Evolutionary conservation across 2,888 invertebrate species (phyloP).

Genomic region (Pyralis farinalis): DNA sequence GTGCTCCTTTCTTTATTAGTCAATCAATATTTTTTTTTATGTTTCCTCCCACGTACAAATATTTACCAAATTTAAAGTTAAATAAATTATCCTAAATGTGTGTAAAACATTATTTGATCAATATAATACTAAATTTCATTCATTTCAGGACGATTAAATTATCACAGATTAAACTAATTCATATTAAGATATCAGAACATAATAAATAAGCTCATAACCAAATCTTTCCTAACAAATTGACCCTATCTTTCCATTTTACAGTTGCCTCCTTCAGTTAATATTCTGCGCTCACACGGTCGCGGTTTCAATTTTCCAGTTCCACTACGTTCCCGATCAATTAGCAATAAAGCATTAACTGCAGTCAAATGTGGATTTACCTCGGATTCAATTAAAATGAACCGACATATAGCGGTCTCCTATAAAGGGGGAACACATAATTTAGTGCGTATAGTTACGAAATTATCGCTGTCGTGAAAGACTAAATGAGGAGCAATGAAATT

Average conservation of each 20-base stretch:
- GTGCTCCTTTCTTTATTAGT: too few relatives aligned
- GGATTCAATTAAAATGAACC: conserved; percentile 50
- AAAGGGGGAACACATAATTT: conserved; percentile 35
- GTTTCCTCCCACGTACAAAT: too few relatives aligned
- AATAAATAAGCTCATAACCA: too few relatives aligned
- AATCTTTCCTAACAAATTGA: too few relatives aligned
- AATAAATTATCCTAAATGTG: too few relatives aligned
- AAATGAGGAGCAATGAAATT: conserved; percentile 4
- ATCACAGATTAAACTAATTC: too few relatives aligned
- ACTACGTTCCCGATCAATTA: conserved; percentile 42
- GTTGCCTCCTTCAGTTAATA: not conserved
- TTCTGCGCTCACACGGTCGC: not conserved
- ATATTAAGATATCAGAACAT: too few relatives aligned
- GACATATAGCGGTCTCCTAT: conserved; percentile 27
- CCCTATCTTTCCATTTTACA: conserved; percentile 7
- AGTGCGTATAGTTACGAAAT: conserved; percentile 29
- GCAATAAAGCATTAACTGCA: conserved; percentile 45
- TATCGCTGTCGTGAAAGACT: conserved; percentile 5
- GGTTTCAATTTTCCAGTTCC: conserved; percentile 25
- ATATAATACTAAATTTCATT: too few relatives aligned
- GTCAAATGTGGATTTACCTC: conserved; percentile 43
- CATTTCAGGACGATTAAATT: too few relatives aligned
- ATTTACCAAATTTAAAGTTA: too few relatives aligned
- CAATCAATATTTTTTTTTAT: too few relatives aligned
- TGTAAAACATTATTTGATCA: too few relatives aligned